Conservation (phyloP, 2,888 invertebrate genomes). For the Endotricha flammealis region DNA sequence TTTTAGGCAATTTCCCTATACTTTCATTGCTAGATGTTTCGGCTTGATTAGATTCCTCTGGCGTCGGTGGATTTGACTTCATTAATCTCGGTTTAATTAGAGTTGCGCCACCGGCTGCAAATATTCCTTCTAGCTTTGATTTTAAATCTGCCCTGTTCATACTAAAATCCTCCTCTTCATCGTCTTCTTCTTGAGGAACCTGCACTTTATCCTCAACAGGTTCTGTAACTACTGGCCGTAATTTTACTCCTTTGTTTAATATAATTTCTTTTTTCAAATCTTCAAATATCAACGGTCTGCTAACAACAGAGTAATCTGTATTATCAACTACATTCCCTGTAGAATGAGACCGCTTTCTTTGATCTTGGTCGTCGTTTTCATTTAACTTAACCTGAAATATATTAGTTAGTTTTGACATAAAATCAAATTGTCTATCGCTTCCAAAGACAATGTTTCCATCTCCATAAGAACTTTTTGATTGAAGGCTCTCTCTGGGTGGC, state of each 20-base stretch:
- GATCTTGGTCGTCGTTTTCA: constrained; percentile 43
- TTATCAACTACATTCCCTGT: constrained; percentile 49
- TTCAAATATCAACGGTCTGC: constrained; percentile 29
- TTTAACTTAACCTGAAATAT: constrained; percentile 58
- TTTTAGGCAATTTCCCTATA: constrained; percentile 51
- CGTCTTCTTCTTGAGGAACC: constrained; percentile 18
- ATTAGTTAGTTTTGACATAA: constrained; percentile 63
- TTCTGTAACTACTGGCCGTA: constrained; percentile 42
- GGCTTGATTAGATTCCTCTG: constrained; percentile 54
- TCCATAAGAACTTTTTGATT: constrained; percentile 43
- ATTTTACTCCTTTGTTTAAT: constrained; percentile 38
- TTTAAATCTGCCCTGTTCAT: constrained; percentile 61
- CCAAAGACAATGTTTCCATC: constrained; percentile 52
- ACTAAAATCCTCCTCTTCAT: constrained; percentile 40
- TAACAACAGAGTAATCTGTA: constrained; percentile 28
- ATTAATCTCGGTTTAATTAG: constrained; percentile 49
- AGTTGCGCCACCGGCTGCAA: constrained; percentile 53
- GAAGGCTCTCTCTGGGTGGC: constrained; percentile 45
- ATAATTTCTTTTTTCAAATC: constrained; percentile 60
- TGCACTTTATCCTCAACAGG: constrained; percentile 17
- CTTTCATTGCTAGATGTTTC: constrained; percentile 55
- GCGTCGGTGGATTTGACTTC: constrained; percentile 59
- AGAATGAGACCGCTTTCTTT: constrained; percentile 55
- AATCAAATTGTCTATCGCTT: constrained; percentile 52
- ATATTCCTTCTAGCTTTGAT: constrained; percentile 60